Evolutionary conservation across 2,113 vertebrate genomes (phyloP), one percentile per base, ranked within the genome.

Genomic region (Indri indri): DNA sequence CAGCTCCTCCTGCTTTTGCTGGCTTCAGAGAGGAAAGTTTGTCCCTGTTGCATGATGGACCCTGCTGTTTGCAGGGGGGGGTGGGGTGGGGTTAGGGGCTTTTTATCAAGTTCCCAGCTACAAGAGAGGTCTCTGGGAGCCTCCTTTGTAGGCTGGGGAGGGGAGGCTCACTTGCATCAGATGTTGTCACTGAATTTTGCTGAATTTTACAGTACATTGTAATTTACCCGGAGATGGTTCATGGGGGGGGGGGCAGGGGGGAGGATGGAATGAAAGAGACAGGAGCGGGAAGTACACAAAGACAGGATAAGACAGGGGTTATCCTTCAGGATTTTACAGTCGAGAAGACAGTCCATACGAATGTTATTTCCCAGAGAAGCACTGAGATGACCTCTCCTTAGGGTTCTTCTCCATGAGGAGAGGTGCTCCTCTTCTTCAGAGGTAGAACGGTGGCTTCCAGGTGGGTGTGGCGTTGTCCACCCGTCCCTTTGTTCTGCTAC

Each of bases 381-480:
- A 59, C 8, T 14, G 45, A 30, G 16, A 71, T 74, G 68, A 45
- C 63, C 37, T 90, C 52, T 27, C 17, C 37, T 79, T 22, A 54
- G 80, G 70, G 37, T 50, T 87, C 50, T 63, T 70, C 30, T 91
- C 57, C 32, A 27, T 22, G 57, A 5, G 4, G 70, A 88, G 85
- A 63, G 68, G 20, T 57, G 34, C 45, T 12, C 52, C 34, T 91
- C 37, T 93, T 52, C 23, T 57, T 34, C 34, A 37, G 52, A 76
- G 34, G 12, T 5, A 71, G 76, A 47, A 20, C 59, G 77, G 76
- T 81, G 86, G 34, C 54, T 90, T 54, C 68, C 27, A 30, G 63
- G 40, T 85, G 59, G 92, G 52, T 45, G 95, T 92, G 94, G 65
- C 88, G 34, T 70, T 22, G 68, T 52, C 89, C 85, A 91, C 11